Base-by-base conservation (phyloP, 2,797 vertebrate genomes). In the Coreius guichenoti region DNA sequence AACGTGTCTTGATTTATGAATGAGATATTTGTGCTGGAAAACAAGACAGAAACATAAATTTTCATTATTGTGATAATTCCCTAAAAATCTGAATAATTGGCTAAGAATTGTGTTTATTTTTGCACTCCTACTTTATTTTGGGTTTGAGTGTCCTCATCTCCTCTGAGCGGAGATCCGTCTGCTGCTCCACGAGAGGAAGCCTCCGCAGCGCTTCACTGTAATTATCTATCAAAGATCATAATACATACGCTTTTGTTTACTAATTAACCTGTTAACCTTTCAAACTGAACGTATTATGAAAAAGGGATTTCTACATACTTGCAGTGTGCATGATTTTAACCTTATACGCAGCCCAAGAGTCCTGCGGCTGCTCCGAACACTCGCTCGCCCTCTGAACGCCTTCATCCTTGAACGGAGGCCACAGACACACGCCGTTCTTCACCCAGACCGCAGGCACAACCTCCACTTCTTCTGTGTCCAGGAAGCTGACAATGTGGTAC, bases 371-470 rank as follows among this genome's bases (percentile, higher is more conserved):
- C 72, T 82, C 47, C 16, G 26, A 12, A 17, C 49, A 9, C 17
- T 79, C 72, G 19, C 23, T 51, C 12, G 74, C 81, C 33, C 31
- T 56, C 54, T 80, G 54, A 14, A 87, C 19, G 2, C 31, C 43
- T 8, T 87, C 74, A 23, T 11, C 23, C 8, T 61, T 61, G 45
- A 84, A 81, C 54, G 86, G 70, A 49, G 82, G 70, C 86, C 86
- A 87, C 6, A 75, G n/a, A 56, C 82, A 84, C 65, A 84, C 70
- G 7, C 70, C 65, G 21, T 72, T 26, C 45, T 45, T 86, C 29
- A 86, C 73, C 80, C 85, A 86, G 29, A 83, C 4, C n/a, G 31
- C 54, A 17, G 86, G 67, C 26, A 83, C 81, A 43, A 80, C 81
- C 17, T 85, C 78, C 39, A 84, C 72, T 49, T 85, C 82, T 39